Base-by-base conservation (phyloP, 2,888 invertebrate genomes). In the Noctua janthe region DNA sequence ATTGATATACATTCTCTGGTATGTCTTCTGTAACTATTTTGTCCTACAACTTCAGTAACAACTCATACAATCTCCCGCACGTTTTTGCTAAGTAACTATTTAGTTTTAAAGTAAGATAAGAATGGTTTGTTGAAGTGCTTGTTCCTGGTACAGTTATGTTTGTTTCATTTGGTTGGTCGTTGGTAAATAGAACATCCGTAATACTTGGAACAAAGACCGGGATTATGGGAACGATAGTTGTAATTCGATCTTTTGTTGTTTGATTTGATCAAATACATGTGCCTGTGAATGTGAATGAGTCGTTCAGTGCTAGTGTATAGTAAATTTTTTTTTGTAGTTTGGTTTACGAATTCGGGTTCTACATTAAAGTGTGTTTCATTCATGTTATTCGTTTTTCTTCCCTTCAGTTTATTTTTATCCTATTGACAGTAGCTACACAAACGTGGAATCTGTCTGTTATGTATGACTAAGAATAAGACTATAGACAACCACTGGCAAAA, bases 71-170 rank as follows among this genome's bases (percentile, higher is more conserved):
- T 94, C 94, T 94, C 83, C 86, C 92, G 93, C 95, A 95, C 95
- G 96, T 95, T 95, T 93, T 87, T 74, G 92, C 93, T 91, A 93
- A 93, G 92, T 91, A 92, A 94, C 93, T 94, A 94, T 94, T 94
- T 94, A 94, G 94, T 94, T 95, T 91, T 86, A 89, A 91, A 83
- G 82, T 86, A 76, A 95, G 95, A 95, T 95, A 95, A 95, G 93
- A 93, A 84, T 82, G 91, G 92, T 93, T 94, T 94, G 94, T 95
- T 93, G 80, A 83, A 86, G 78, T 86, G 73, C 81, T 78, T 77
- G 80, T 75, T 87, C 78, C 74, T 47, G 43, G 74, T 82, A 79
- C 89, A 86, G 90, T 90, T 89, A 84, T 85, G 91, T 95, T 94
- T 93, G 91, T 90, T 94, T 91, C 91, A 88, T 87, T 86, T 86